Evolutionary conservation across 2,888 invertebrate species (phyloP).

Genomic region (Papilio gigon): DNA sequence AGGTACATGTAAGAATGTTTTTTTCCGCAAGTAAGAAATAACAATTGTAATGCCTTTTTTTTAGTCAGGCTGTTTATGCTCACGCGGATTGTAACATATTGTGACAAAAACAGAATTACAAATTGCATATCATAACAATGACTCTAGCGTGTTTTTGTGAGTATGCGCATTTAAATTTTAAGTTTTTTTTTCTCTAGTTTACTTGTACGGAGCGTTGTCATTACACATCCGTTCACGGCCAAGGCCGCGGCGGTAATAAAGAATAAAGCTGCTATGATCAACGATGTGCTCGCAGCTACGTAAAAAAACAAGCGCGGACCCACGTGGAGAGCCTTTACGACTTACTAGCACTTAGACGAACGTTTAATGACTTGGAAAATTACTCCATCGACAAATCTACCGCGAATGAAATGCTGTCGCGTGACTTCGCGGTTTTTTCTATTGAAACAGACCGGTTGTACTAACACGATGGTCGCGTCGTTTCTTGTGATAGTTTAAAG

Average conservation of each 20-base stretch:
- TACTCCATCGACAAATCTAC: conserved; percentile 59
- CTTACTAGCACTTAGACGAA: conserved; percentile 57
- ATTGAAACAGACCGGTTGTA: conserved; percentile 39
- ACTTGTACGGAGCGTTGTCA: conserved; percentile 50
- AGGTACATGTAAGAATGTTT: too few relatives aligned
- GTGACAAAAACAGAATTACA: conserved; percentile 36
- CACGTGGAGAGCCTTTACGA: conserved; percentile 75
- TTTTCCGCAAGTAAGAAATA: conserved; percentile 9
- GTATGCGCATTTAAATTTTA: conserved; percentile 27
- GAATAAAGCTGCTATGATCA: conserved; percentile 76
- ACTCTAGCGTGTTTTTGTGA: conserved; percentile 27
- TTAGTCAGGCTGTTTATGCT: neutral
- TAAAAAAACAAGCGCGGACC: conserved; percentile 49
- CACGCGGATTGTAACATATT: conserved; percentile 11
- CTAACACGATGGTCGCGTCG: conserved; percentile 29
- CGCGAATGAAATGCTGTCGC: conserved; percentile 57
- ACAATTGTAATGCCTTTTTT: conserved; percentile 16
- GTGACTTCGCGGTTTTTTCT: conserved; percentile 49
- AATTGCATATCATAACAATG: conserved; percentile 39
- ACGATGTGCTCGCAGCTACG: conserved; percentile 70
- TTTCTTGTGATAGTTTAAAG: conserved; percentile 16
- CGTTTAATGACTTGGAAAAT: conserved; percentile 77
- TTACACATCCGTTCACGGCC: conserved; percentile 78
- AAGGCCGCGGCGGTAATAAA: conserved; percentile 78
- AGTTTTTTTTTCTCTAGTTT: conserved; percentile 46